These are phyloP conservation scores for Drosophila littoralis DNA, from an alignment of 1,140 invertebrate species.

Conservation along the genomic window DNA sequence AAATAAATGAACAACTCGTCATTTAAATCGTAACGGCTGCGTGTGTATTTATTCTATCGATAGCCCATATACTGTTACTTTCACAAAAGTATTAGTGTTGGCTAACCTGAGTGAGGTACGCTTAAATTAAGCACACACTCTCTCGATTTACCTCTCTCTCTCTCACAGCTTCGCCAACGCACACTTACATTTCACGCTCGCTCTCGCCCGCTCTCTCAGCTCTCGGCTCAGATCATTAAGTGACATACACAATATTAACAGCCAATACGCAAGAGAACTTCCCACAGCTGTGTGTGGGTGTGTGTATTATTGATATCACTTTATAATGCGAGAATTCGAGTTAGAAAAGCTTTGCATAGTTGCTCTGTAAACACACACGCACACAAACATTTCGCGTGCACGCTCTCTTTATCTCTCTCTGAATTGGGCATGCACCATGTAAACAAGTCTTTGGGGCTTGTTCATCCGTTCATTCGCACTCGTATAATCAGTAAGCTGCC, in stretches of 20 bases:
- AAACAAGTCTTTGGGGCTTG: background rate
- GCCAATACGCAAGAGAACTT: too few species aligned
- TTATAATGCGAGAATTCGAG: too few species aligned
- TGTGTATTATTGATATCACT: too few species aligned
- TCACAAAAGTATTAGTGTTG: background rate
- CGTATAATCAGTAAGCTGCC: conserved; percentile 3
- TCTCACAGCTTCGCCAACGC: background rate
- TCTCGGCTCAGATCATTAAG: too few species aligned
- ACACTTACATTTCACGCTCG: background rate
- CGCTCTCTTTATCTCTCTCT: conserved; percentile 4
- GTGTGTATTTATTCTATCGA: background rate
- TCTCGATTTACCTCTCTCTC: too few species aligned
- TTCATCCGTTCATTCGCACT: background rate
- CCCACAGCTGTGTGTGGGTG: too few species aligned
- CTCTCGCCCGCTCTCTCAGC: background rate
- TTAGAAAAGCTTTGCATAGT: too few species aligned
- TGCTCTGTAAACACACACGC: background rate
- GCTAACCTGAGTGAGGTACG: background rate
- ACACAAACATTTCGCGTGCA: background rate
- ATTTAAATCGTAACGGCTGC: background rate
- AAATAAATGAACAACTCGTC: conserved; percentile 5
- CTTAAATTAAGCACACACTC: background rate
- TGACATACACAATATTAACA: too few species aligned
- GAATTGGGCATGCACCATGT: background rate
- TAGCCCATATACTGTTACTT: background rate